These are phyloP conservation scores for Pemphigus obesinymphae DNA, from an alignment of 1,140 invertebrate species.

Conservation along the genomic window DNA sequence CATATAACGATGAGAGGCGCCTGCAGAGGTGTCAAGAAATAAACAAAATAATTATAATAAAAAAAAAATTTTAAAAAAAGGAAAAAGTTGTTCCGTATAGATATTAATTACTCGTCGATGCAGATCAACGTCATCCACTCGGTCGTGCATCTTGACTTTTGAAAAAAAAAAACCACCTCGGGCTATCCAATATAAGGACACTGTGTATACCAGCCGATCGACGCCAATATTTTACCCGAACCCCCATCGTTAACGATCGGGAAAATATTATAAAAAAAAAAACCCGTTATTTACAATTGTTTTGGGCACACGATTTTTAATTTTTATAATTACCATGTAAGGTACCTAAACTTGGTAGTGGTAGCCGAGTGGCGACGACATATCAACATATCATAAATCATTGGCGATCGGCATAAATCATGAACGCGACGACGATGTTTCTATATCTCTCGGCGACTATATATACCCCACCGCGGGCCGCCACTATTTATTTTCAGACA, in stretches of 20 bases:
- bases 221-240: not conserved
- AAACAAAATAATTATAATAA: not conserved
- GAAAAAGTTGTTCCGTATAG: not conserved
- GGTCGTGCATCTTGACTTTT: not conserved
- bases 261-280: not conserved
- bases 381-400: not conserved
- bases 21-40: not conserved
- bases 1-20: not conserved
- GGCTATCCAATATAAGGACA: too few relatives aligned
- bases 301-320: not conserved
- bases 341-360: not conserved
- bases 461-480: not conserved
- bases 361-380: not conserved
- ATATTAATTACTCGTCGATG: not conserved
- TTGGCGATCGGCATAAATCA: not conserved
- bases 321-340: not conserved
- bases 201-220: too few relatives aligned
- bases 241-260: not conserved
- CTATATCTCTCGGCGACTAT: not conserved
- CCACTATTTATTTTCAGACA: not conserved
- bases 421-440: not conserved
- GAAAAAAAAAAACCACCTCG: not conserved
- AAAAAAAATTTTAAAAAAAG: not conserved
- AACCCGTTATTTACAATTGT: not conserved
- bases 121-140: constrained; percentile 3